Evolutionary conservation across 1,140 invertebrate species (phyloP).

Genomic region (Drosophila guanche): DNA sequence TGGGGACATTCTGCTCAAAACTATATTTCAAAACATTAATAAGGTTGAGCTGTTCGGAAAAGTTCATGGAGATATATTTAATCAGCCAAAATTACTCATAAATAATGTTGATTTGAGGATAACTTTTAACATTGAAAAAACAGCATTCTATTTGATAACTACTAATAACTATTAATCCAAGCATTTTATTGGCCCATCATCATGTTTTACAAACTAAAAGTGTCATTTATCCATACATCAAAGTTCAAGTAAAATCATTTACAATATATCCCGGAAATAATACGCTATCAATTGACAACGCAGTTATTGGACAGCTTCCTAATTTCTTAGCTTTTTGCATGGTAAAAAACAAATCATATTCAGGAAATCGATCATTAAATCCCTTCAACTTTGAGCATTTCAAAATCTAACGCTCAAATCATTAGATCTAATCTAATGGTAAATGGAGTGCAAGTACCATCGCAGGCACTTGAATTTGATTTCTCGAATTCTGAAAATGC

Average conservation of each 20-base stretch:
- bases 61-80: background rate
- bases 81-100: background rate
- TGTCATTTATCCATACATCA: background rate
- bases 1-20: too few relatives aligned
- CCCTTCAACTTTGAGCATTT: too few relatives aligned
- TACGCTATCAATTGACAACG: background rate
- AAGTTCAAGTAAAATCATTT: constrained; percentile 8
- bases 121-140: constrained; percentile 6
- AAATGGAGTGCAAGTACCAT: background rate
- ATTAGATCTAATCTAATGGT: constrained; percentile 5
- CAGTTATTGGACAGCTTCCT: background rate
- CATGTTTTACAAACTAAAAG: constrained; percentile 10
- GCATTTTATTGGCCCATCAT: constrained; percentile 1
- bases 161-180: constrained; percentile 1
- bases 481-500: background rate
- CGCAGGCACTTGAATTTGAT: constrained; percentile 6
- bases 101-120: background rate
- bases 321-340: background rate
- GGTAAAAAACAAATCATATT: background rate
- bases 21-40: too few relatives aligned
- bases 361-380: background rate
- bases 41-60: too few relatives aligned
- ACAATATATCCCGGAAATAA: constrained; percentile 8
- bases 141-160: constrained; percentile 7
- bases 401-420: too few relatives aligned